Evolutionary conservation across 92 coral and sea anemone species (phyloP).

Genomic region (Phenganax marumi): DNA sequence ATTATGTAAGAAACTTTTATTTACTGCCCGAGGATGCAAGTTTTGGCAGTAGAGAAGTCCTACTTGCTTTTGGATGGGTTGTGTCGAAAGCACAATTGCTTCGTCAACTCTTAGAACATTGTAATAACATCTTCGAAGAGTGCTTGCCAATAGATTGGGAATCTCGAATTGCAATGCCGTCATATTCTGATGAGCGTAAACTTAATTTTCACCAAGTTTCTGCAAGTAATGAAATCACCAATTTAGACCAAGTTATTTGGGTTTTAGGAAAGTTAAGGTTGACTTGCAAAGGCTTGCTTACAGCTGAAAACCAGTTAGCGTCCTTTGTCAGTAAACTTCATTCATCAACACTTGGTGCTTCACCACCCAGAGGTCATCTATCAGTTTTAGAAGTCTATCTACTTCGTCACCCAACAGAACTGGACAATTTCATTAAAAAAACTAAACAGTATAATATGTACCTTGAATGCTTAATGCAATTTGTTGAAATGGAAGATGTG

Average conservation of each 20-base stretch:
- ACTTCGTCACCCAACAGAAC: slow-evolving; percentile 65
- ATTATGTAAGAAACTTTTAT: slow-evolving; percentile 61
- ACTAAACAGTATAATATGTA: slow-evolving; percentile 62
- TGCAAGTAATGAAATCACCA: slow-evolving; percentile 23
- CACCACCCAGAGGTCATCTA: slow-evolving; percentile 57
- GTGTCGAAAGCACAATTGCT: slow-evolving; percentile 73
- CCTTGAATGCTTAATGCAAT: slow-evolving; percentile 57
- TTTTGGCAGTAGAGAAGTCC: slow-evolving; percentile 76
- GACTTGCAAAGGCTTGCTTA: slow-evolving; percentile 64
- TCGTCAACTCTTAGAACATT: background rate
- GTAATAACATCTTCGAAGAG: slow-evolving; percentile 10
- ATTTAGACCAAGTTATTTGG: slow-evolving; percentile 24
- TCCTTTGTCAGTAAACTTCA: slow-evolving; percentile 63
- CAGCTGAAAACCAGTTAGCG: slow-evolving; percentile 61
- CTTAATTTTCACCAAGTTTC: background rate
- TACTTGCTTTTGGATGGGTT: slow-evolving; percentile 85
- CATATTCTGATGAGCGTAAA: background rate
- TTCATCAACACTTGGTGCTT: slow-evolving; percentile 50
- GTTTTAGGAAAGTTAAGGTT: slow-evolving; percentile 66
- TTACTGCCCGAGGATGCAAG: slow-evolving; percentile 74
- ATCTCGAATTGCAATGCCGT: background rate
- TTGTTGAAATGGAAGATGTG: slow-evolving; percentile 59
- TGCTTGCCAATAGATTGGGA: slow-evolving; percentile 23
- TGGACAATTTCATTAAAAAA: slow-evolving; percentile 56
- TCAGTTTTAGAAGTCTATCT: slow-evolving; percentile 74